Percentiles rank a stretch among this genome's conserved stretches.
phyloP scores from a whole-genome alignment of 2,113 vertebrate genomes.

The Osmerus eperlanus region DNA sequence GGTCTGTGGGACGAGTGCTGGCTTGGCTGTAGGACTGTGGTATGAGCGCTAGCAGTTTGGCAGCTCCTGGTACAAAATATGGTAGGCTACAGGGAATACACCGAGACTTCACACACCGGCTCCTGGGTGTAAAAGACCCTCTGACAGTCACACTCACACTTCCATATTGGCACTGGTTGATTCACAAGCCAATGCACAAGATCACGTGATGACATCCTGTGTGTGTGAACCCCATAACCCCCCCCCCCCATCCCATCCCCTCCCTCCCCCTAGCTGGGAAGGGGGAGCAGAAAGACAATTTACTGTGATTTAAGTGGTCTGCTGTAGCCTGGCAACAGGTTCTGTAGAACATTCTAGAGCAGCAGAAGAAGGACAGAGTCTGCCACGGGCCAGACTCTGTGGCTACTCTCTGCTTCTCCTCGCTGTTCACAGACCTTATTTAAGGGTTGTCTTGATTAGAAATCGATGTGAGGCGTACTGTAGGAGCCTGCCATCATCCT shows the following conservation, averaged over 20 bases:
- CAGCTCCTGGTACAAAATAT: background rate
- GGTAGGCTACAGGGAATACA: background rate
- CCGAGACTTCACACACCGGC: background rate
- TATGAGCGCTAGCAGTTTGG: background rate
- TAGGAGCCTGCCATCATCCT: no score
- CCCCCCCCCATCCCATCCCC: no score
- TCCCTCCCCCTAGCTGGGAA: conserved; percentile 39
- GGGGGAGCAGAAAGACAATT: conserved; percentile 51
- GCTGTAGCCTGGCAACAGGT: conserved; percentile 63
- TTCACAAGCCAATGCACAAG: background rate
- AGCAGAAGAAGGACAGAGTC: no score
- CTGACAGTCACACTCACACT: conserved; percentile 35
- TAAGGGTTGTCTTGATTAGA: no score
- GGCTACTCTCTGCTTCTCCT: no score
- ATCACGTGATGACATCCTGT: background rate
- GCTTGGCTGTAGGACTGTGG: background rate
- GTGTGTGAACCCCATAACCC: background rate
- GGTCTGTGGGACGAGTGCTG: no score
- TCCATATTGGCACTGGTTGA: background rate
- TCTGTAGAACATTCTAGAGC: conserved; percentile 22
- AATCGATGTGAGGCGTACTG: no score
- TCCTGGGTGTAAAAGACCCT: conserved; percentile 21
- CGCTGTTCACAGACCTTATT: no score
- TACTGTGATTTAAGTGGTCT: conserved; percentile 16
- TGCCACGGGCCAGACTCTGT: no score